phyloP scores from a whole-genome alignment of 2,113 vertebrate species.

The Lethenteron camtschaticum region DNA sequence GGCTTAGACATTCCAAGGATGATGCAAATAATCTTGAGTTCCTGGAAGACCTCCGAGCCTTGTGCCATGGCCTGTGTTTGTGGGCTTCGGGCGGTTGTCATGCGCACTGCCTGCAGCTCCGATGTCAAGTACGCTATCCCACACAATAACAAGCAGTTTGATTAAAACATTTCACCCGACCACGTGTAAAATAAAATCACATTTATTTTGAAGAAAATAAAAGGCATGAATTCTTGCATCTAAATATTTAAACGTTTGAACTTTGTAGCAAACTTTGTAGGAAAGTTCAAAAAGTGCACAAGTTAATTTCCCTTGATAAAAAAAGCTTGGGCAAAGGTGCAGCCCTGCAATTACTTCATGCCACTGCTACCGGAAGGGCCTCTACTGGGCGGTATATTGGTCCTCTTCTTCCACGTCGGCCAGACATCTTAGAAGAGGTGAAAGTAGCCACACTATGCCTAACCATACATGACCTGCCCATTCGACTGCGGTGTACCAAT shows the following conservation, averaged over 20 bases:
- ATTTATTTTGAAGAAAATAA: background rate
- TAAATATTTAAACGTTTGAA: background rate
- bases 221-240: background rate
- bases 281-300: no score
- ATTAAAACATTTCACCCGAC: background rate
- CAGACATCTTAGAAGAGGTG: no score
- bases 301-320: no score
- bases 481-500: no score
- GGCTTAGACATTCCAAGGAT: conserved; percentile 94
- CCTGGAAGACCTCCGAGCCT: conserved; percentile 64
- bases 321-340: no score
- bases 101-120: conserved; percentile 79
- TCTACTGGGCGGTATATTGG: no score
- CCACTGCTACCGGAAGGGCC: no score
- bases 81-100: conserved; percentile 45
- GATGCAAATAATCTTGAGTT: conserved; percentile 87
- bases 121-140: conserved; percentile 72
- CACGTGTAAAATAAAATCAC: background rate
- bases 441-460: no score
- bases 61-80: conserved; percentile 40
- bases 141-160: background rate
- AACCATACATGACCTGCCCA: no score
- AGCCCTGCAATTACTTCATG: no score
- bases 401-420: no score
- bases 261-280: no score